Percentiles rank a stretch among this genome's conserved stretches.
These are phyloP conservation scores for Syrmaticus mikado DNA, from an alignment of 2,113 vertebrate genomes.

Conservation along the genomic window DNA sequence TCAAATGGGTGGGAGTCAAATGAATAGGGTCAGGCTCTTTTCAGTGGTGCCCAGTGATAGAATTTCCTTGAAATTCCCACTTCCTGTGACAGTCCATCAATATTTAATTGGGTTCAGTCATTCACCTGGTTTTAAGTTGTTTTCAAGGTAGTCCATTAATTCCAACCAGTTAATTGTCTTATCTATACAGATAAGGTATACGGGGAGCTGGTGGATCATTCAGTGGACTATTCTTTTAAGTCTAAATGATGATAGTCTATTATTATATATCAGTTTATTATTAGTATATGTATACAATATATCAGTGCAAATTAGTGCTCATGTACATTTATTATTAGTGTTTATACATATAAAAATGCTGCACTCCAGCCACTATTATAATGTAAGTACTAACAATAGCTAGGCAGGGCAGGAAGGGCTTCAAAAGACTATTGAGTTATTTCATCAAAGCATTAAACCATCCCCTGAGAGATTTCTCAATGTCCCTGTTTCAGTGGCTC, in stretches of 20 bases:
- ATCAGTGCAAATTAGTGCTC: not conserved
- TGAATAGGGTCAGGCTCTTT: too few species aligned
- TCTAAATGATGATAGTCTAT: not conserved
- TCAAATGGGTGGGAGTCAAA: too few species aligned
- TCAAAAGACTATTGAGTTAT: not conserved
- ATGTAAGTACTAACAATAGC: not conserved
- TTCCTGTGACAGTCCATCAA: accelerated
- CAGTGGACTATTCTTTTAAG: not conserved
- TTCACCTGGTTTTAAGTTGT: not conserved
- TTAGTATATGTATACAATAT: not conserved
- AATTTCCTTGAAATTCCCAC: not conserved
- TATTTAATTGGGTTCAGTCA: not conserved
- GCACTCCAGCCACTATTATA: not conserved
- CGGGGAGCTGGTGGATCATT: not conserved
- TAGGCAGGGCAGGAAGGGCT: not conserved
- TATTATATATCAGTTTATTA: not conserved
- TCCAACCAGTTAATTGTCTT: not conserved
- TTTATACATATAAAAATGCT: not conserved
- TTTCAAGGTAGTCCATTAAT: not conserved
- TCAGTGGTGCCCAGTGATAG: too few species aligned
- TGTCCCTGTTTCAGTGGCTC: not conserved
- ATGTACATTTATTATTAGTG: not conserved
- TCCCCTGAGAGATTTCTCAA: not conserved
- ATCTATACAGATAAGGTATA: not conserved
- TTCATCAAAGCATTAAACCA: not conserved